Percentiles rank a stretch among this genome's conserved stretches.
These are phyloP conservation scores for Cotesia vestalis DNA, from an alignment of 1,140 invertebrate genomes.

Conservation along the genomic window DNA sequence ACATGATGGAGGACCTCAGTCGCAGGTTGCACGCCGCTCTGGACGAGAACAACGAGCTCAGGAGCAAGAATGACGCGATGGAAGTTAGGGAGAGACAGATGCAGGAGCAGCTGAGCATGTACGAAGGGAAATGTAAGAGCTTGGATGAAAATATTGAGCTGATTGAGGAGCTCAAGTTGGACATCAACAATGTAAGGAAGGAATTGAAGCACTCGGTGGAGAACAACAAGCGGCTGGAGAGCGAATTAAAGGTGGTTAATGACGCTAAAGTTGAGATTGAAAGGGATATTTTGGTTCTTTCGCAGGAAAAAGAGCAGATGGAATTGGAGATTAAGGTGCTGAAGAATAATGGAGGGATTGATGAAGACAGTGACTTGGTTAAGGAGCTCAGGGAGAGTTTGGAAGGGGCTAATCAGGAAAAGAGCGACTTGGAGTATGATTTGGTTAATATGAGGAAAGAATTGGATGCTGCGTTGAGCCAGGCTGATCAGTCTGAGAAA, in stretches of 20 bases:
- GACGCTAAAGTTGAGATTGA: slow-evolving; percentile 49
- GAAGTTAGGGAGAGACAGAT: slow-evolving; percentile 43
- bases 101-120: slow-evolving; percentile 48
- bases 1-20: slow-evolving; percentile 42
- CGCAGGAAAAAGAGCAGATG: slow-evolving; percentile 49
- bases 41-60: slow-evolving; percentile 53
- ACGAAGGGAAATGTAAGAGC: slow-evolving; percentile 48
- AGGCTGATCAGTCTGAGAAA: slow-evolving; percentile 37
- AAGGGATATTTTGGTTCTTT: slow-evolving; percentile 53
- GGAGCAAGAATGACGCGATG: slow-evolving; percentile 47
- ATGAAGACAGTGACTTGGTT: slow-evolving; percentile 45
- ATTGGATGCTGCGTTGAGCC: slow-evolving; percentile 46
- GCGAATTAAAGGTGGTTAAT: slow-evolving; percentile 39
- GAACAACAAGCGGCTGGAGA: slow-evolving; percentile 47
- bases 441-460: slow-evolving; percentile 54
- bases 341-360: slow-evolving; percentile 38
- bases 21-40: slow-evolving; percentile 44
- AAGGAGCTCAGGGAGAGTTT: slow-evolving; percentile 48
- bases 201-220: slow-evolving; percentile 45
- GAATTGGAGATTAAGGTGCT: slow-evolving; percentile 47
- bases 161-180: slow-evolving; percentile 51
- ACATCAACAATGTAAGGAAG: slow-evolving; percentile 46
- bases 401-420: slow-evolving; percentile 44
- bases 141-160: slow-evolving; percentile 52
- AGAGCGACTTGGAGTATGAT: slow-evolving; percentile 55